phyloP scores from a whole-genome alignment of 2,113 vertebrate species.

The Trachemys scripta region DNA sequence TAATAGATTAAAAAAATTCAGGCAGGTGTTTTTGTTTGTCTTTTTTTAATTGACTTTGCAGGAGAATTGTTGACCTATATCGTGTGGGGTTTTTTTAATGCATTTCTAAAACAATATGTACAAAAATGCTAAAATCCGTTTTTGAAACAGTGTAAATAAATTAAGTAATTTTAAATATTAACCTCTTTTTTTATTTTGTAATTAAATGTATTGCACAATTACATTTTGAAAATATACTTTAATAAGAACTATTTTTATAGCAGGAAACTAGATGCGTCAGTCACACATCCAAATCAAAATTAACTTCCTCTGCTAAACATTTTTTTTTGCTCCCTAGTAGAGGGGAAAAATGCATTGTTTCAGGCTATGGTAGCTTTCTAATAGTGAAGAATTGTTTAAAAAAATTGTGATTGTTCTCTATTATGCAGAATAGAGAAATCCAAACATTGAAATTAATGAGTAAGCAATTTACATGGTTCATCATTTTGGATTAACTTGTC shows the following conservation, averaged over 20 bases:
- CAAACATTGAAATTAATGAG: neutral
- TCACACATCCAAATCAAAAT: neutral
- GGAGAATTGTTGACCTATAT: conserved; percentile 17
- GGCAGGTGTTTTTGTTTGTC: neutral
- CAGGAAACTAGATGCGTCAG: neutral
- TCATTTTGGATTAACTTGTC: neutral
- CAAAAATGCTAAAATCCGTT: conserved; percentile 8
- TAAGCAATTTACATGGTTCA: neutral
- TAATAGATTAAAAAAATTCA: neutral
- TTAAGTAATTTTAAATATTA: conserved; percentile 8
- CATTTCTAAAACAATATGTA: conserved; percentile 59
- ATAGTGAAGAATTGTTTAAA: neutral
- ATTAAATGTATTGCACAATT: neutral
- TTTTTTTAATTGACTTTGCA: neutral
- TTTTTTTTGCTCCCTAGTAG: neutral
- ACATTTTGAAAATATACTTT: conserved; percentile 17
- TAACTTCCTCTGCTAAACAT: neutral
- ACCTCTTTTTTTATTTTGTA: conserved; percentile 28
- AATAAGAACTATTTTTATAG: conserved; percentile 21
- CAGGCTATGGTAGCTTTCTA: neutral
- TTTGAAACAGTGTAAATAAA: conserved; percentile 49
- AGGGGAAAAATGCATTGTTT: neutral
- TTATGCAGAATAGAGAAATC: neutral
- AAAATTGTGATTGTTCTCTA: neutral
- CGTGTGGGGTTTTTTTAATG: conserved; percentile 2